Conservation (phyloP, 2,888 invertebrate genomes). For the Alcis repandata region DNA sequence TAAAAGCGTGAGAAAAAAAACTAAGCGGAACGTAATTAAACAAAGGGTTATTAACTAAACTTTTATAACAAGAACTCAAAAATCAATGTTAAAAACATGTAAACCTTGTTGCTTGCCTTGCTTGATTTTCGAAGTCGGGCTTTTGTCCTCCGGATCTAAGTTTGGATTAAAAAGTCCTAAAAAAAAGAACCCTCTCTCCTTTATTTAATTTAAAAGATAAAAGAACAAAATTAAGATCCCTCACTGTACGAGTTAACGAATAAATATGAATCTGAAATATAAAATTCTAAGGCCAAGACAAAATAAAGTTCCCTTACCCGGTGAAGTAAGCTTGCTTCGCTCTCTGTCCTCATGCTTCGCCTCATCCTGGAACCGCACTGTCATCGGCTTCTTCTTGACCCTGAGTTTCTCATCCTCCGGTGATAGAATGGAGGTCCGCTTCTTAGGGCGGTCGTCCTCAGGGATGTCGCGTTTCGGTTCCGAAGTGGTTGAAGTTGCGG, state of each 20-base stretch:
- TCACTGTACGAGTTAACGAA: no score
- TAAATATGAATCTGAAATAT: no score
- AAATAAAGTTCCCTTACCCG: constrained; percentile 66
- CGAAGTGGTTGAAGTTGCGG: constrained; percentile 51
- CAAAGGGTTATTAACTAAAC: not conserved
- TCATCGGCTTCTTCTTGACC: constrained; percentile 80
- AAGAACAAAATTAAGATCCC: no score
- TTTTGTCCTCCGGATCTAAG: no score
- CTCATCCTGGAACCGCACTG: constrained; percentile 81
- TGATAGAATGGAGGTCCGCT: constrained; percentile 76
- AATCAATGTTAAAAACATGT: no score
- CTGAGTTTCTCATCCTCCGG: constrained; percentile 78
- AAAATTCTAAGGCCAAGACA: not conserved
- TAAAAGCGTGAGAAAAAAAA: not conserved
- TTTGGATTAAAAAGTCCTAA: no score
- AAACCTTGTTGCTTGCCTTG: no score
- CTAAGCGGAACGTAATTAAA: not conserved
- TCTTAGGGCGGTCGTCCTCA: constrained; percentile 79
- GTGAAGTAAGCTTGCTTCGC: constrained; percentile 73
- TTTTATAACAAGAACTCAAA: no score
- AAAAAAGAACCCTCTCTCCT: no score
- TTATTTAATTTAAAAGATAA: no score
- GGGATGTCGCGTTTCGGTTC: constrained; percentile 68
- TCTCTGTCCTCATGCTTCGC: constrained; percentile 68
- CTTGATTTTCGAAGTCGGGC: no score